Conservation (phyloP, 2,888 invertebrate species). For the Trichacis sp. region DNA sequence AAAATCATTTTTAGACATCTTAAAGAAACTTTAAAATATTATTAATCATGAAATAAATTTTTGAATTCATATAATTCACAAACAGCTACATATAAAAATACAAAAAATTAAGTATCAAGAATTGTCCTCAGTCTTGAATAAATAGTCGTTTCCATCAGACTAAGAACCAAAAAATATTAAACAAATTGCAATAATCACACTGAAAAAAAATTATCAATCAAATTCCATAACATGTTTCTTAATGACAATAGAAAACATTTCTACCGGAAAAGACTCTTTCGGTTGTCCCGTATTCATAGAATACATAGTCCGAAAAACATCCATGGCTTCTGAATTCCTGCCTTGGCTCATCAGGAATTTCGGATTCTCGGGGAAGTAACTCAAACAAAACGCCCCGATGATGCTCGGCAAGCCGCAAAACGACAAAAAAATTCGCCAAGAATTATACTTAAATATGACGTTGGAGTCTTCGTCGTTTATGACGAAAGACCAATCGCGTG, state of each 20-base stretch:
- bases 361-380: conserved; percentile 81
- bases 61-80: too few species aligned
- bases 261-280: conserved; percentile 77
- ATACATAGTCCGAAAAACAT: conserved; percentile 76
- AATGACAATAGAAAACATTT: conserved; percentile 45
- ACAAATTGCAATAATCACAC: too few species aligned
- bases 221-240: too few species aligned
- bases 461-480: conserved; percentile 25
- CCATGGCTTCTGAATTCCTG: conserved; percentile 75
- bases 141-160: too few species aligned
- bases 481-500: conserved; percentile 66
- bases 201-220: too few species aligned
- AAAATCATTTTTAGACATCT: too few species aligned
- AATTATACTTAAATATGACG: conserved; percentile 61
- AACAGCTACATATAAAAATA: too few species aligned
- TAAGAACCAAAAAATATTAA: too few species aligned
- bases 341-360: conserved; percentile 82
- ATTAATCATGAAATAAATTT: too few species aligned
- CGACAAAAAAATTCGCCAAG: conserved; percentile 71
- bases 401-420: conserved; percentile 75
- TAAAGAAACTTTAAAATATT: too few species aligned
- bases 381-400: conserved; percentile 74
- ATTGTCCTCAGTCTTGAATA: too few species aligned
- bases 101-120: too few species aligned
- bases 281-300: conserved; percentile 75